Evolutionary conservation across 1,140 invertebrate genomes (phyloP).

Genomic region (Ephestia elutella): DNA sequence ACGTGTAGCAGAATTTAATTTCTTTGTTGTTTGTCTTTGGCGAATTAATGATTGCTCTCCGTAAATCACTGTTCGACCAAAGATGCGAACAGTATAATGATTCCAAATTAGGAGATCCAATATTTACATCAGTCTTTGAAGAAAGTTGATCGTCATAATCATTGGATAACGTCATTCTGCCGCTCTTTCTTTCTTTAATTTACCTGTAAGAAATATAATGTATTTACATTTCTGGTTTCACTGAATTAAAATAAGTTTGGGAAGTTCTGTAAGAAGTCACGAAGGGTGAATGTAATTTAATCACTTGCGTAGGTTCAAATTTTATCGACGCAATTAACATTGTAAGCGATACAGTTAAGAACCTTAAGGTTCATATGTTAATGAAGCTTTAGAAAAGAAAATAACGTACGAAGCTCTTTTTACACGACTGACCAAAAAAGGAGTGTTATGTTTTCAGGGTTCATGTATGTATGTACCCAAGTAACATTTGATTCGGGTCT

Average conservation of each 20-base stretch:
- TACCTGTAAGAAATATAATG: slow-evolving; percentile 27
- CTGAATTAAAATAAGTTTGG: too few relatives aligned
- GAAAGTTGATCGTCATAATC: slow-evolving; percentile 18
- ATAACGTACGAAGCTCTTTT: neutral
- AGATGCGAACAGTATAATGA: slow-evolving; percentile 53
- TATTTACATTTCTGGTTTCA: neutral
- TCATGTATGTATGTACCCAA: too few relatives aligned
- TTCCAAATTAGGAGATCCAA: slow-evolving; percentile 31
- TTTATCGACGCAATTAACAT: slow-evolving; percentile 4
- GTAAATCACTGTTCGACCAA: slow-evolving; percentile 50
- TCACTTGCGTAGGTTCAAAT: neutral
- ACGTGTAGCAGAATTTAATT: slow-evolving; percentile 56
- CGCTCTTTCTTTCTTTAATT: slow-evolving; percentile 12
- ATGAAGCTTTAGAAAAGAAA: neutral
- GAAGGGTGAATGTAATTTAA: neutral
- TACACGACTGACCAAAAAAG: too few relatives aligned
- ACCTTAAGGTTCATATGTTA: neutral
- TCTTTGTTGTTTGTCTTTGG: slow-evolving; percentile 35
- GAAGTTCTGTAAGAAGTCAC: neutral
- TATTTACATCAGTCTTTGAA: slow-evolving; percentile 19
- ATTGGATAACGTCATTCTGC: slow-evolving; percentile 34
- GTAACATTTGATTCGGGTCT: too few relatives aligned
- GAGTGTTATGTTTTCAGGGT: too few relatives aligned
- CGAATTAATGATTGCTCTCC: slow-evolving; percentile 42
- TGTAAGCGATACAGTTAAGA: slow-evolving; percentile 1